Evolutionary conservation across 2,888 invertebrate genomes (phyloP).

Genomic region (Sympetrum striolatum): DNA sequence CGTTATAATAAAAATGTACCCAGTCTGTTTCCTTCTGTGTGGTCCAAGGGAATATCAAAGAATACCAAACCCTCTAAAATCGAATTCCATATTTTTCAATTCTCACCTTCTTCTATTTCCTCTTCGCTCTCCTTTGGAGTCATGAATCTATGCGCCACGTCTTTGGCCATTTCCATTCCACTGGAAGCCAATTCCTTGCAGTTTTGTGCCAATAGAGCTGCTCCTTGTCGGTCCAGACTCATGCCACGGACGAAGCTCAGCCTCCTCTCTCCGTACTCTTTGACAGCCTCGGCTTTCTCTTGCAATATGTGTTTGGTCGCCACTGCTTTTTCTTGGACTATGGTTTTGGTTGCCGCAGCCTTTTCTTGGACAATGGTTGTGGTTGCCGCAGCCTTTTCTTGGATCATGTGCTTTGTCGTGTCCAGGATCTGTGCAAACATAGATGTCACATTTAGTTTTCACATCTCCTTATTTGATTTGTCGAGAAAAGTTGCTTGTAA

Average conservation of each 20-base stretch:
- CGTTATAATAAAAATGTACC: too few relatives aligned
- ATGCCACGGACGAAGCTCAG: slow-evolving; percentile 68
- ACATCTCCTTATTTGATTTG: too few relatives aligned
- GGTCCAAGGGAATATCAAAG: too few relatives aligned
- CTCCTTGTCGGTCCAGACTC: slow-evolving; percentile 58
- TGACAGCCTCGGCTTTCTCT: slow-evolving; percentile 65
- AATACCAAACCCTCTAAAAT: too few relatives aligned
- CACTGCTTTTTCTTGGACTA: neutral
- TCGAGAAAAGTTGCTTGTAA: too few relatives aligned
- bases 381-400: neutral
- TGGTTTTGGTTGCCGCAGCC: neutral
- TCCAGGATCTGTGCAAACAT: neutral
- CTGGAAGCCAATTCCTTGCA: slow-evolving; percentile 44
- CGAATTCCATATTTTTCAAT: too few relatives aligned
- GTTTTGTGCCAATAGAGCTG: slow-evolving; percentile 2
- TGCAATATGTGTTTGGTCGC: neutral
- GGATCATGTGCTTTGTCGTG: slow-evolving; percentile 11
- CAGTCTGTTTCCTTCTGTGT: too few relatives aligned
- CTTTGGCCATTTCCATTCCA: slow-evolving; percentile 33
- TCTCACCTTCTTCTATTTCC: slow-evolving; percentile 19
- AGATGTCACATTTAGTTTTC: too few relatives aligned
- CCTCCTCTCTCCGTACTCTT: slow-evolving; percentile 67
- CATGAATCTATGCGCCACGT: slow-evolving; percentile 27
- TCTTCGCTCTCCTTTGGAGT: neutral
- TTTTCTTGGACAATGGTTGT: neutral